phyloP scores from a whole-genome alignment of 2,797 vertebrate genomes.

The Sebastes cheni region DNA sequence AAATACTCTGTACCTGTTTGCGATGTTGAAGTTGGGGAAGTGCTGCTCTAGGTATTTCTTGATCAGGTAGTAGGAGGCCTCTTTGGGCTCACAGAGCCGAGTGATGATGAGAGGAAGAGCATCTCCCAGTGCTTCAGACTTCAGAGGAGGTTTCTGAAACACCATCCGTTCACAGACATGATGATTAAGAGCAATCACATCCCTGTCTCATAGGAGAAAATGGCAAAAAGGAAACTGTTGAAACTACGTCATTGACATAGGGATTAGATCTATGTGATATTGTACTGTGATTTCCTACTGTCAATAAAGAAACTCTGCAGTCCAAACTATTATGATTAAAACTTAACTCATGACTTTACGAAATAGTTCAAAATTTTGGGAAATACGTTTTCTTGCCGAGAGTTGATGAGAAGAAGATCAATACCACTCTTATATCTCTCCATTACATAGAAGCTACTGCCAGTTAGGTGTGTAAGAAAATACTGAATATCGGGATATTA shows the following conservation, averaged over 20 bases:
- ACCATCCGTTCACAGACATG: conserved; percentile 19
- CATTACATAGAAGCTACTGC: too few species aligned
- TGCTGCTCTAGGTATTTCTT: conserved; percentile 97
- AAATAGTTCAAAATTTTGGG: background rate
- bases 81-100: conserved; percentile 97
- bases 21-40: conserved; percentile 93
- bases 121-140: conserved; percentile 90
- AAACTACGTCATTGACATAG: background rate
- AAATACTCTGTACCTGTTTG: conserved; percentile 83
- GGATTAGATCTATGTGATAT: background rate
- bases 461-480: too few species aligned
- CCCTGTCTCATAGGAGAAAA: background rate
- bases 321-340: background rate
- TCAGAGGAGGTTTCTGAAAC: conserved; percentile 79
- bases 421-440: too few species aligned
- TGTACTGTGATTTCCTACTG: too few species aligned
- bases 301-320: background rate
- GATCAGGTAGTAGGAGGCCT: conserved; percentile 97
- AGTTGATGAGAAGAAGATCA: background rate
- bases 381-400: background rate
- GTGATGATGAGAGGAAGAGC: conserved; percentile 96
- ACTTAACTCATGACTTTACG: background rate
- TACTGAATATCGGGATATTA: too few species aligned
- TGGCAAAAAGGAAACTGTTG: background rate
- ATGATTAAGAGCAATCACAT: conserved; percentile 32